Base-by-base conservation (phyloP, 2,888 invertebrate genomes). In the Panopea generosa region DNA sequence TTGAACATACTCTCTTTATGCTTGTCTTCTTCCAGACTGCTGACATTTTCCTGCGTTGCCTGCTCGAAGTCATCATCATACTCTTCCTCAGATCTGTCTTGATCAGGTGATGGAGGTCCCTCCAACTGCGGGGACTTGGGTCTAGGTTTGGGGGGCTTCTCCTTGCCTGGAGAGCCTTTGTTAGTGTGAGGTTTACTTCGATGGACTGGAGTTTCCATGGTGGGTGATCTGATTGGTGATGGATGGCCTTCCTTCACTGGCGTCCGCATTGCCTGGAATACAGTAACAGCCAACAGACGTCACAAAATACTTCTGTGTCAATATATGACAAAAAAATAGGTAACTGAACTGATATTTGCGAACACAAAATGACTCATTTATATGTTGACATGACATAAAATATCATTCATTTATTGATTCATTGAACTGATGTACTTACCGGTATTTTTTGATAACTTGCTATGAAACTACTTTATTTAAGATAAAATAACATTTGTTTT, bases 51-150 rank as follows among this genome's bases (percentile, higher is more conserved):
- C 52, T 87, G 85, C 1, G 88, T 88, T 40, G 71, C 84, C 33
- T 81, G 84, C 49, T 88, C 86, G 78, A 87, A 87, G 47, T 84
- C 83, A 59, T 89, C 88, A n/a, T 82, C 82, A 66, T 89, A 87
- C 7, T 84, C 83, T 16, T 73, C 84, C 33, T 60, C 50, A 2
- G 47, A 71, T 55, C 50, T 65, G n/a, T 53, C 29, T 29, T 59
- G 61, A 14, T 50, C 45, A 1, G 68, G 68, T 40, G 55, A 52
- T 9, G 77, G 45, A 9, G 59, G 16, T 45, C 29, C 47, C 38
- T 26, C 27, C 50, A 62, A 47, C 16, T 38, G 57, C 1, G 63
- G 66, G 20, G 70, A 62, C 26, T 40, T 47, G 40, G 66, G 18
- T 55, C n/a, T 61, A 3, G 24, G 55, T 33, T 29, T 38, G 18